Conservation (phyloP, 2,113 vertebrate genomes). For the Mungos mungo region DNA sequence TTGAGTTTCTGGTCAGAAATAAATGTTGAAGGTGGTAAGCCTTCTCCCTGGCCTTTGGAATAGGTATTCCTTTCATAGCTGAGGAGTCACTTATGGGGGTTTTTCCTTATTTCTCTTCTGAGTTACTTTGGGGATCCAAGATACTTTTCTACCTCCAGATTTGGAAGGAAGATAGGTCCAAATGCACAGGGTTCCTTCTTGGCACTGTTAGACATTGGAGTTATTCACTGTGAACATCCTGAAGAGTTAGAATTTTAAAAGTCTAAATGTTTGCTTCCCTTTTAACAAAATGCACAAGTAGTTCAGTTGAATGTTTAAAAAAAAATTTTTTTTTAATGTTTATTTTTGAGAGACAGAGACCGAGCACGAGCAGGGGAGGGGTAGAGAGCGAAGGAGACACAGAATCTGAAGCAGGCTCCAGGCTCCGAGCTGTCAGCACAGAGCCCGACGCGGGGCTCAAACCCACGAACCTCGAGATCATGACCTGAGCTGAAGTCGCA, state of each 20-base stretch:
- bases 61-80: constrained; percentile 37
- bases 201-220: neutral
- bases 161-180: neutral
- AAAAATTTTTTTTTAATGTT: too few species aligned
- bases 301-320: too few species aligned
- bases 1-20: neutral
- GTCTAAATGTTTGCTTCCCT: neutral
- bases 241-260: neutral
- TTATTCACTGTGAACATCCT: neutral
- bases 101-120: constrained; percentile 47
- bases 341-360: too few species aligned
- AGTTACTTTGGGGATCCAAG: neutral
- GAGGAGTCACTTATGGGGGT: constrained; percentile 1
- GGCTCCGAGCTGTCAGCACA: too few species aligned
- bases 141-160: neutral
- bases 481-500: too few species aligned
- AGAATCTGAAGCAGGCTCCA: too few species aligned
- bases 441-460: too few species aligned
- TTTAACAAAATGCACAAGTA: neutral
- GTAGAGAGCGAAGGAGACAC: too few species aligned
- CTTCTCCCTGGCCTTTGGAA: constrained; percentile 36
- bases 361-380: too few species aligned
- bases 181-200: neutral
- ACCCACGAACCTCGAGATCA: too few species aligned
- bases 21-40: neutral